A percentile compares a stretch with the other conserved stretches of the same genome.
Conservation (phyloP, 2,888 invertebrate genomes). For the Anoplius nigerrimus region DNA sequence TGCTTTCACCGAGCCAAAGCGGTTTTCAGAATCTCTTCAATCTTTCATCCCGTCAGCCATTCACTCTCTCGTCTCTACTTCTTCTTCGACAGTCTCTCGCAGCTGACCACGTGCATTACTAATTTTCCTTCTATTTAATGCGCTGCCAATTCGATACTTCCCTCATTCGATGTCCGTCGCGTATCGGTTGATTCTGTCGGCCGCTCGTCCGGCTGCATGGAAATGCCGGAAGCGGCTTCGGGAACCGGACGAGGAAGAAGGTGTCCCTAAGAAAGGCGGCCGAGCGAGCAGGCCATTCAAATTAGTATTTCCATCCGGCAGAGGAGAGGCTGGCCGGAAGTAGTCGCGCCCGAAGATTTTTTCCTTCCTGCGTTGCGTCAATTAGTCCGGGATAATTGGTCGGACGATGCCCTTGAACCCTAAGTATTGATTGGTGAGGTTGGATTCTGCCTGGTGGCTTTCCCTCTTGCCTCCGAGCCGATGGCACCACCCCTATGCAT, state of each 20-base stretch:
- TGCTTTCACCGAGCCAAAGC: background rate
- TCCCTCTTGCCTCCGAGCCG: slow-evolving; percentile 63
- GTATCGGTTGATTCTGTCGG: too few species aligned
- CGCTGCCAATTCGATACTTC: too few species aligned
- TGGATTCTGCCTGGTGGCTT: slow-evolving; percentile 67
- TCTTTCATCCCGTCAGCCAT: background rate
- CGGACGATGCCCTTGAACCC: slow-evolving; percentile 75
- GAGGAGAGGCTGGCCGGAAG: slow-evolving; percentile 26
- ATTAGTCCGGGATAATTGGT: slow-evolving; percentile 74
- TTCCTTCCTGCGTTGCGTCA: slow-evolving; percentile 56
- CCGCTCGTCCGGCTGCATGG: too few species aligned
- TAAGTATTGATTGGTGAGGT: slow-evolving; percentile 74
- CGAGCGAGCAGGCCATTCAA: too few species aligned
- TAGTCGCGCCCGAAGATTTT: slow-evolving; percentile 46
- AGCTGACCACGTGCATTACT: too few species aligned
- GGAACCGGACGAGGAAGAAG: too few species aligned
- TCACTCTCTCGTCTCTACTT: background rate
- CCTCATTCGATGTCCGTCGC: too few species aligned
- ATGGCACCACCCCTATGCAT: slow-evolving; percentile 61
- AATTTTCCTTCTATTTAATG: too few species aligned
- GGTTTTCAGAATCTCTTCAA: background rate
- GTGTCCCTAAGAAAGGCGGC: too few species aligned
- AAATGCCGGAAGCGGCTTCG: too few species aligned
- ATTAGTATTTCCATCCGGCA: background rate
- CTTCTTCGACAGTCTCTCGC: background rate